Percentiles rank a stretch among this genome's conserved stretches.
phyloP scores from a whole-genome alignment of 2,888 invertebrate species.

The Euclidia mi region DNA sequence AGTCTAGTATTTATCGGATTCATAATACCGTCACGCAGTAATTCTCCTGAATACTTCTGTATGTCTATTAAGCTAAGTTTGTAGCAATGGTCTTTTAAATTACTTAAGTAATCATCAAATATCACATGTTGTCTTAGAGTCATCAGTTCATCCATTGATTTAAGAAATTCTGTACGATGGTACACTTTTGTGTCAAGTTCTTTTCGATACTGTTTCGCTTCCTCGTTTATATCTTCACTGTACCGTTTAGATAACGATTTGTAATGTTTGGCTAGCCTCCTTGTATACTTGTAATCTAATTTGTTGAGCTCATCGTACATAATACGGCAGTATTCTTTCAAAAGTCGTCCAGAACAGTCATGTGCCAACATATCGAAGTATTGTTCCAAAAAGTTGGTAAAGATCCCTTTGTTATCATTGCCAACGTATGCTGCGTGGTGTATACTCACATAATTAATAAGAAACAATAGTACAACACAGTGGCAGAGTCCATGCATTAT shows the following conservation, averaged over 20 bases:
- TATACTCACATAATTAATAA: slow-evolving; percentile 1
- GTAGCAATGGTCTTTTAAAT: slow-evolving; percentile 51
- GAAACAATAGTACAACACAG: not conserved
- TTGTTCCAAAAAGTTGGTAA: slow-evolving; percentile 67
- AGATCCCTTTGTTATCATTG: slow-evolving; percentile 56
- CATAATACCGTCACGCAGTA: slow-evolving; percentile 55
- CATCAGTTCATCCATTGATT: slow-evolving; percentile 67
- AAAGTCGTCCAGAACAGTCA: slow-evolving; percentile 56
- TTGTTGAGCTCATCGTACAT: slow-evolving; percentile 55
- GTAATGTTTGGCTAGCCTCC: slow-evolving; percentile 59
- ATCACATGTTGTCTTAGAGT: slow-evolving; percentile 59
- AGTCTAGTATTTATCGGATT: slow-evolving; percentile 39
- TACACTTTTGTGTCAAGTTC: slow-evolving; percentile 48
- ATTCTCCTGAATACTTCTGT: slow-evolving; percentile 45
- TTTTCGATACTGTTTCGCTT: slow-evolving; percentile 54
- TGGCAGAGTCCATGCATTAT: not conserved
- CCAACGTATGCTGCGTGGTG: not conserved
- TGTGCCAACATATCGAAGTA: slow-evolving; percentile 62
- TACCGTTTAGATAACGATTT: slow-evolving; percentile 57
- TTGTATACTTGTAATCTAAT: slow-evolving; percentile 56
- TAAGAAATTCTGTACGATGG: slow-evolving; percentile 57
- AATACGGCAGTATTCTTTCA: slow-evolving; percentile 60
- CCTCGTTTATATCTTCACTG: slow-evolving; percentile 56
- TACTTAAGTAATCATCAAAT: slow-evolving; percentile 70
- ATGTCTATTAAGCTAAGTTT: slow-evolving; percentile 38